These are phyloP conservation scores for Vulpes ferrilata DNA, from an alignment of 2,113 vertebrate genomes.

Conservation along the genomic window DNA sequence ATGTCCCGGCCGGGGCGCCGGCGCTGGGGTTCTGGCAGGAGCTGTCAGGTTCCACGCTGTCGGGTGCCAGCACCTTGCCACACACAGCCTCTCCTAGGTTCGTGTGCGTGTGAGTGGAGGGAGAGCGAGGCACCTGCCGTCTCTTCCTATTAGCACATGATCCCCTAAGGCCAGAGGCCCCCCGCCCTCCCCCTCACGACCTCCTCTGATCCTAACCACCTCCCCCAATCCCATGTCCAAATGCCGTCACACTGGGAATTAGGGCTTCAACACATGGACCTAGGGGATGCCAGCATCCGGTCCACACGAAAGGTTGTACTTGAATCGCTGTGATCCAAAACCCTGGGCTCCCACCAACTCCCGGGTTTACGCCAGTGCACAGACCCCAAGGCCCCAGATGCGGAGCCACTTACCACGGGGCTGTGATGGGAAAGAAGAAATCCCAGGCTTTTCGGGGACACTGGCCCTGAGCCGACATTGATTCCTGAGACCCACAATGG, in stretches of 20 bases:
- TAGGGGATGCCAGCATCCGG: neutral
- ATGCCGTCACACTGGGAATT: neutral
- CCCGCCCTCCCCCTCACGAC: no score
- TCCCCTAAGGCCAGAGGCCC: neutral
- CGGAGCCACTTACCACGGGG: no score
- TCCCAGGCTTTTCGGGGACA: neutral
- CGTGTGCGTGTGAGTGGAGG: accelerated
- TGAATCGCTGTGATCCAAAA: neutral
- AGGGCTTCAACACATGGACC: neutral
- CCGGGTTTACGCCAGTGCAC: neutral
- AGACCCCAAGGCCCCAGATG: neutral
- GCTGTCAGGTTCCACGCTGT: no score
- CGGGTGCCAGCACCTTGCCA: no score
- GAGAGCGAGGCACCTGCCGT: no score
- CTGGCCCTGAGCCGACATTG: neutral
- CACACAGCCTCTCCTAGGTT: neutral
- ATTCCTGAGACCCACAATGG: neutral
- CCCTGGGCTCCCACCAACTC: no score
- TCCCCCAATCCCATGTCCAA: neutral
- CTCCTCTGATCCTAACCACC: neutral
- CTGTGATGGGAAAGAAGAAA: neutral
- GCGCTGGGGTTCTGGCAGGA: no score
- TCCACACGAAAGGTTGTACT: neutral
- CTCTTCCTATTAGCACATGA: neutral
- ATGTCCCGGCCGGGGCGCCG: neutral